Base-by-base conservation (phyloP, 2,888 invertebrate genomes). In the Microctonus aethiopoides region DNA sequence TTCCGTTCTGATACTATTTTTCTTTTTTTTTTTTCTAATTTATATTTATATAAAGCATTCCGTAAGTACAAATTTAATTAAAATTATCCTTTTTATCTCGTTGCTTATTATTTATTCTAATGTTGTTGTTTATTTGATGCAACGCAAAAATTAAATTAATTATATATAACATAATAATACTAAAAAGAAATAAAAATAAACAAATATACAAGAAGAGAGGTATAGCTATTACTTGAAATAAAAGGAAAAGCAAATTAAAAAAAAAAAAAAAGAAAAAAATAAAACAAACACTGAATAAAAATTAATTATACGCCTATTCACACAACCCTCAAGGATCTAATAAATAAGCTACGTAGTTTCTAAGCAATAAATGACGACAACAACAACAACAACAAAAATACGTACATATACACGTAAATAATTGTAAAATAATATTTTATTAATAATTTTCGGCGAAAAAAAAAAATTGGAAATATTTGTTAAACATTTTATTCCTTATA, bases 361-460 rank as follows among this genome's bases (percentile, higher is more conserved):
- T 85, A 85, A 86, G 84, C 83, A 83, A 85, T 86, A 84, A 84
- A 78, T 60, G 54, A 16, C 70, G 69, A 62, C 11, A 68, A 68
- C 70, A 69, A 62, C 11, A 68, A 68, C 36, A 16, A 52, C 24
- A 68, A 64, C 51, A 66, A 61, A 83, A 78, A 72, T 76, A 29
- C n/a, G n/a, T n/a, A n/a, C n/a, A n/a, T n/a, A 46, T 16, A 46
- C 46, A 16, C 46, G 16, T 16, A 9, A 46, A 46, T 46, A n/a
- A 46, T 46, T 84, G 83, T 86, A 86, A 86, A 80, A 85, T 84
- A 84, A 85, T 84, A 85, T 86, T 85, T 86, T 85, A 84, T 84
- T 85, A 85, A 84, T 69, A 71, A 54, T 36, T 39, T 61, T 39
- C n/a, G 9, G 22, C 26, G 5, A 34, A 51, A 52, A 6, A 34